Conservation (phyloP, 2,888 invertebrate species). For the Chaetogeoica ovagalla region DNA sequence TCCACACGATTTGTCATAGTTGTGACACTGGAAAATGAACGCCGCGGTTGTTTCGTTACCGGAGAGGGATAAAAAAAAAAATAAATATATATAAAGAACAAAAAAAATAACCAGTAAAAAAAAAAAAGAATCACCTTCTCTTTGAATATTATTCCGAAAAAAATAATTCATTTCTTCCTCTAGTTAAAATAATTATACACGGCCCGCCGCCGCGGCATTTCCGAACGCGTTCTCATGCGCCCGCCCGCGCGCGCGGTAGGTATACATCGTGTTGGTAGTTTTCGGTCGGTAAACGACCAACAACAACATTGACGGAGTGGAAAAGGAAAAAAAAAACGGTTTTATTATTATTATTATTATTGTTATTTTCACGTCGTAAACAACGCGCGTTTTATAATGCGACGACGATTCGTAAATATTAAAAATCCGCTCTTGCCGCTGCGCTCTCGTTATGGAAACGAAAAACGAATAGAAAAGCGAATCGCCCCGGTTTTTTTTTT, state of each 20-base stretch:
- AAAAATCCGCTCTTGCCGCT: slow-evolving; percentile 19
- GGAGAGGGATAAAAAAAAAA: not conserved
- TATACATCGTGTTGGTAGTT: not conserved
- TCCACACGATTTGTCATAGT: slow-evolving; percentile 52
- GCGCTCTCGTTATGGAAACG: not conserved
- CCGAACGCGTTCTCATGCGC: slow-evolving; percentile 43
- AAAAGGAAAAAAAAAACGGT: slow-evolving; percentile 11
- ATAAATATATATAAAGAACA: slow-evolving; percentile 26
- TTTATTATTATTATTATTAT: not conserved
- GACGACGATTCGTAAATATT: slow-evolving; percentile 16
- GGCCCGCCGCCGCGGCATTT: slow-evolving; percentile 41
- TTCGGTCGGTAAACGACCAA: slow-evolving; percentile 27
- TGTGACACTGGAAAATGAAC: slow-evolving; percentile 50
- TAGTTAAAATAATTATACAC: slow-evolving; percentile 53
- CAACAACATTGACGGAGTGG: slow-evolving; percentile 7
- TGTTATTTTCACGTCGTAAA: slow-evolving; percentile 1
- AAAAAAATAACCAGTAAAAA: no score
- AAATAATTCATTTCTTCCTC: slow-evolving; percentile 52
- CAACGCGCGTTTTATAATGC: not conserved
- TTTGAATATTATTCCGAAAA: slow-evolving; percentile 47
- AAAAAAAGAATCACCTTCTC: slow-evolving; percentile 46
- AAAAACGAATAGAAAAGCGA: not conserved
- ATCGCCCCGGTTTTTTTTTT: not conserved
- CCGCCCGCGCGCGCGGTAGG: not conserved
- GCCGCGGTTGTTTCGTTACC: slow-evolving; percentile 28